Conservation (phyloP, 1,140 invertebrate genomes). For the Telenomus remus region DNA sequence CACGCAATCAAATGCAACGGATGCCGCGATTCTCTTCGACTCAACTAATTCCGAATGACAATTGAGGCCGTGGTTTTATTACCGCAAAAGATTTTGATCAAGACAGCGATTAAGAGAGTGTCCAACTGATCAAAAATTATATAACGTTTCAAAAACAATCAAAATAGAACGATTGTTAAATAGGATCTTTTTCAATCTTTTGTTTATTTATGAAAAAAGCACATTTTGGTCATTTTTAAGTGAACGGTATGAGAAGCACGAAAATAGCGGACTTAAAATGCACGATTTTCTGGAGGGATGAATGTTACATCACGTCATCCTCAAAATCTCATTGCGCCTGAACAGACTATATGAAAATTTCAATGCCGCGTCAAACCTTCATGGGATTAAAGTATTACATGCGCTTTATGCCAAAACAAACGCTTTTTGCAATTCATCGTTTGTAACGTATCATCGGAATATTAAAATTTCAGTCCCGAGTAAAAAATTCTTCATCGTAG, state of each 20-base stretch:
- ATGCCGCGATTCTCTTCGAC: constrained; percentile 41
- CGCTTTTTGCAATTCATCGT: constrained; percentile 1
- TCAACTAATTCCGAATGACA: constrained; percentile 47
- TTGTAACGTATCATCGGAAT: constrained; percentile 1
- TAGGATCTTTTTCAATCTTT: too few species aligned
- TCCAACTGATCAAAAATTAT: too few species aligned
- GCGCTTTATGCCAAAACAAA: constrained; percentile 7
- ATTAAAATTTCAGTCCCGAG: constrained; percentile 4
- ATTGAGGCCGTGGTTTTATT: constrained; percentile 15
- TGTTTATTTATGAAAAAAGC: too few species aligned
- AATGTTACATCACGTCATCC: constrained; percentile 12
- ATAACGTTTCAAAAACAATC: too few species aligned
- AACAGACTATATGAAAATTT: constrained; percentile 23
- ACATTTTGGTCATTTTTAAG: too few species aligned
- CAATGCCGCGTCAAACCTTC: constrained; percentile 14
- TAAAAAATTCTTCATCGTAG: too few species aligned
- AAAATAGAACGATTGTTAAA: too few species aligned
- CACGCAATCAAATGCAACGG: constrained; percentile 57
- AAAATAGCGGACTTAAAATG: constrained; percentile 3
- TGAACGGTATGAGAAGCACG: too few species aligned
- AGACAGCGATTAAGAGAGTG: too few species aligned
- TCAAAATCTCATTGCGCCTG: not conserved
- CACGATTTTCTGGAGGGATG: constrained; percentile 3
- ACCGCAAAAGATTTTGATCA: too few species aligned
- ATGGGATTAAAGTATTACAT: constrained; percentile 20